Evolutionary conservation across 2,113 vertebrate species (phyloP).

Genomic region (Urocynchramus pylzowi): DNA sequence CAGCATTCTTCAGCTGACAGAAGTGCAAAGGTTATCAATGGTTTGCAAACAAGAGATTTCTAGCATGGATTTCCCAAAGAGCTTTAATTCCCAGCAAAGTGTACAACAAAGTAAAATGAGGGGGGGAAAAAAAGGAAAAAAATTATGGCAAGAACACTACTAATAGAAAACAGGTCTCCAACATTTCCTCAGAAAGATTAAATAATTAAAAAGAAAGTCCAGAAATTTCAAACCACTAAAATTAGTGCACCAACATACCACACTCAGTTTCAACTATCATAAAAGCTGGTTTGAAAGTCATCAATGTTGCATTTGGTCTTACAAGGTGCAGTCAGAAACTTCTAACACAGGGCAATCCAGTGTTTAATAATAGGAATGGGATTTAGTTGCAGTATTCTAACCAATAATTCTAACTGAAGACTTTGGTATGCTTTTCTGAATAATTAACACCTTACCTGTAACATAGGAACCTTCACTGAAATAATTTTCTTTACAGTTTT

Average conservation of each 20-base stretch:
- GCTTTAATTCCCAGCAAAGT: not conserved
- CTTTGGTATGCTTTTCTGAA: not conserved
- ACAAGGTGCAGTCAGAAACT: not conserved
- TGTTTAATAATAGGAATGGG: not conserved
- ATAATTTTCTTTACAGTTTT: not conserved
- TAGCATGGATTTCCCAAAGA: not conserved
- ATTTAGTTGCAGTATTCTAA: not conserved
- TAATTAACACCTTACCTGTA: not conserved
- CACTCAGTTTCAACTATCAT: fast-evolving
- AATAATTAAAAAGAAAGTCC: not conserved
- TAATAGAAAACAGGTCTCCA: not conserved
- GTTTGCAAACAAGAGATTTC: not conserved
- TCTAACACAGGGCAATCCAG: not conserved
- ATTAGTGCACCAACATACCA: not conserved
- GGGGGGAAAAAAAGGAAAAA: fast-evolving
- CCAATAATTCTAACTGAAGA: not conserved
- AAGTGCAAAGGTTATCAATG: not conserved
- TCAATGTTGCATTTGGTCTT: fast-evolving
- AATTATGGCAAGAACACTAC: not conserved
- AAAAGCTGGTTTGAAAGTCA: not conserved
- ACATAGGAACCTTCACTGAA: not conserved
- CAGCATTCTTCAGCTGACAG: not conserved
- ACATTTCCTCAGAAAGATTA: not conserved
- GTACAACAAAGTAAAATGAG: not conserved
- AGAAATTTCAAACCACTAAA: not conserved